Evolutionary conservation across 1,140 invertebrate species (phyloP), one percentile per base, ranked within the genome.

Genomic region (Macrotrachela quadricornifera): DNA sequence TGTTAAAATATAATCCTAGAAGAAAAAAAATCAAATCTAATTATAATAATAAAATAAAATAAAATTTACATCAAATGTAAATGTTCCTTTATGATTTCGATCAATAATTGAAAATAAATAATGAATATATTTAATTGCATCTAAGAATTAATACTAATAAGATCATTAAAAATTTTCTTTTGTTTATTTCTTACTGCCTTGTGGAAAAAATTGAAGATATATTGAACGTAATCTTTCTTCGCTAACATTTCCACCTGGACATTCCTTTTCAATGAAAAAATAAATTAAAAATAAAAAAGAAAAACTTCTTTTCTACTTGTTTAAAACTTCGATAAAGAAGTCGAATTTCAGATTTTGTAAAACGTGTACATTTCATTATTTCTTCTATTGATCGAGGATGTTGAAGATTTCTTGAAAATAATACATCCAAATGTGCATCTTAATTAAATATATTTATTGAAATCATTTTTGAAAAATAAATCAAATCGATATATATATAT

Each of bases 1-100:
- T 37, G 58, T 62, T 39, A 57, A 51, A 6, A 62, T 60, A 58
- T 66, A 66, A 16, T 65, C 63, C 56, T 63, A 51, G n/a, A n/a
- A n/a, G n/a, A n/a, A n/a, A n/a, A n/a, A n/a, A 10, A 57, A 53
- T 42, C 46, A 30, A 30, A 2, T 30, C 21, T 30, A 30, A 30
- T 30, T 30, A 2, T 30, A 30, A 30, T 30, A 30, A 30, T 2
- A 30, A 30, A 30, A 30, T 30, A 30, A 4, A 30, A 4, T 8
- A 30, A 30, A 30, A 30, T 8, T 30, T 30, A 30, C 21, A 30
- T 30, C 21, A 30, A 30, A 30, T 30, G 21, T 30, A 30, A 2
- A 30, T 30, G 21, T 30, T 30, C 21, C 21, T 30, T 30, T 30
- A 30, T 30, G 21, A 30, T 30, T 30, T 30, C 21, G 21, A 30